Percentiles rank a stretch among this genome's conserved stretches.
Conservation (phyloP, 2,113 vertebrate species). For the Riparia riparia region DNA sequence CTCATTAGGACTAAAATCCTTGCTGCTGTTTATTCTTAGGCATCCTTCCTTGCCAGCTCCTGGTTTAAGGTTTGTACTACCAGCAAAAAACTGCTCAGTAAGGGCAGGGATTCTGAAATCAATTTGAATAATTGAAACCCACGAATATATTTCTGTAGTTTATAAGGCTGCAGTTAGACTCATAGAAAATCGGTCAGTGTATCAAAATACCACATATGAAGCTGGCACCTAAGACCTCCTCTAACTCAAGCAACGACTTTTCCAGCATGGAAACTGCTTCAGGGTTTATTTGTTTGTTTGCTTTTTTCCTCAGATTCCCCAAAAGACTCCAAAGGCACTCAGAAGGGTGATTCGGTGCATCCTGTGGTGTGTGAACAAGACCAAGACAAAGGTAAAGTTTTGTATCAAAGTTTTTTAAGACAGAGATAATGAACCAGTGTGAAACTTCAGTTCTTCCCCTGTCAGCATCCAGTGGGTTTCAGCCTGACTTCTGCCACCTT, state of each 20-base stretch:
- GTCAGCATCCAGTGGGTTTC: not conserved
- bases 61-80: not conserved
- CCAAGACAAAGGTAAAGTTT: slow-evolving; percentile 65
- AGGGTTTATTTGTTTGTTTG: slow-evolving; percentile 20
- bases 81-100: not conserved
- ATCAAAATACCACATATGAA: not conserved
- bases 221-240: not conserved
- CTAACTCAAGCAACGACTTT: not conserved
- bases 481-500: not conserved
- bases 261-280: not conserved
- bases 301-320: slow-evolving; percentile 62
- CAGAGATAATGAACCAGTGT: not conserved
- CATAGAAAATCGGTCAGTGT: not conserved
- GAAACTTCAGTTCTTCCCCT: not conserved
- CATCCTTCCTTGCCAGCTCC: not conserved
- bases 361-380: slow-evolving; percentile 54
- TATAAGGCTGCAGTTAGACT: not conserved
- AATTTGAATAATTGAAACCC: slow-evolving; percentile 27
- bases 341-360: slow-evolving; percentile 26
- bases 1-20: not conserved
- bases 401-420: not conserved
- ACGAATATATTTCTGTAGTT: not conserved
- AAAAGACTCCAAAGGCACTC: slow-evolving; percentile 15
- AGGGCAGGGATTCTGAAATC: not conserved
- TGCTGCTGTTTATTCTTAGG: not conserved